Conservation (phyloP, 1,140 invertebrate species). For the Trypoxylus dichotomus region DNA sequence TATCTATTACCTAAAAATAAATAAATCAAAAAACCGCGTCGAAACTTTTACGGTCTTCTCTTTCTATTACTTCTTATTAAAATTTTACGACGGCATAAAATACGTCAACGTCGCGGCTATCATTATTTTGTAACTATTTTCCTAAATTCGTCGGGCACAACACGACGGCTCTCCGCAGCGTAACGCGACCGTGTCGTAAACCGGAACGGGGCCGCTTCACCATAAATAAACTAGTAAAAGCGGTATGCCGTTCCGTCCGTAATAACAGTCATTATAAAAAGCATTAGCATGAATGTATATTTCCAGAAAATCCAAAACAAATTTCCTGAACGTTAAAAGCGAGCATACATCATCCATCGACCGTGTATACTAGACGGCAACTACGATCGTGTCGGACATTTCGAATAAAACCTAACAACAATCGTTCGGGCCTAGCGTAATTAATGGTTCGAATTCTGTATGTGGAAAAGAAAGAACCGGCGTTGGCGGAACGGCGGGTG, state of each 20-base stretch:
- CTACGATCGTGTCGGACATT: no score
- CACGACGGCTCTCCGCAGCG: background rate
- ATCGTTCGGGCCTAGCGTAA: background rate
- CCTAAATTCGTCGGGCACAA: background rate
- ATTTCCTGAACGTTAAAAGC: background rate
- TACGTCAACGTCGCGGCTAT: background rate
- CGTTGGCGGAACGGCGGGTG: background rate
- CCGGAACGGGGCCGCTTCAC: background rate
- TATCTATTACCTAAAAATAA: no score
- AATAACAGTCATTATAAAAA: conserved; percentile 4
- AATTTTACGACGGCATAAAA: background rate
- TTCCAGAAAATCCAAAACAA: conserved; percentile 6
- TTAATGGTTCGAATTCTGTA: background rate
- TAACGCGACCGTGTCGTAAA: background rate
- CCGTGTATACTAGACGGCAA: background rate
- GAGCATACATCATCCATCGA: background rate
- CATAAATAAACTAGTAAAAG: background rate
- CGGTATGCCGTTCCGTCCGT: background rate
- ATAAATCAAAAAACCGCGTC: background rate
- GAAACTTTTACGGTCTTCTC: background rate
- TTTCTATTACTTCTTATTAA: background rate
- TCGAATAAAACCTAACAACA: background rate
- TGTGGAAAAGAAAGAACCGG: no score
- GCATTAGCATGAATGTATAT: conserved; percentile 7
- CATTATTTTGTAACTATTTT: conserved; percentile 4